phyloP scores from a whole-genome alignment of 2,113 vertebrate species.

The Mesitornis unicolor region DNA sequence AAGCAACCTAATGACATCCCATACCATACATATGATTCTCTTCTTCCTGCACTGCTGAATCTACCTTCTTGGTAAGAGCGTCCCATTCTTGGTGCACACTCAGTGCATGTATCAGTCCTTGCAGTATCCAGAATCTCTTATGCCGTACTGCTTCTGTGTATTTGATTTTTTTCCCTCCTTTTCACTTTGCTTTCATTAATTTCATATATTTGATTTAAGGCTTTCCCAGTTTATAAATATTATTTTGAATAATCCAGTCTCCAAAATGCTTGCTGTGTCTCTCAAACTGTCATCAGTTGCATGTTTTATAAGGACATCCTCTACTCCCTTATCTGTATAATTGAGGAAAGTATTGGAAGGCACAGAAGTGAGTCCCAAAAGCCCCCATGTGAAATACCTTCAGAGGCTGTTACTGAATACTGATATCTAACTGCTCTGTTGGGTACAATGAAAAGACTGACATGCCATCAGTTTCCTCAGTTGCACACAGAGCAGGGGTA shows the following conservation, averaged over 20 bases:
- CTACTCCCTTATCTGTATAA: not conserved
- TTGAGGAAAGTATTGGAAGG: not conserved
- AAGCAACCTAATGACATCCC: not conserved
- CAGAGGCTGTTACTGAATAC: not conserved
- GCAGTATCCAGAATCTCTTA: not conserved
- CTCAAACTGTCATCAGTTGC: not conserved
- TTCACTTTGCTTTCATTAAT: not conserved
- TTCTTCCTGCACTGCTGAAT: not conserved
- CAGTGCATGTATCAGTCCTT: not conserved
- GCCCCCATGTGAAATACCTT: not conserved
- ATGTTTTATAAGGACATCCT: not conserved
- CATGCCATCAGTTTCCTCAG: not conserved
- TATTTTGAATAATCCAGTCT: not conserved
- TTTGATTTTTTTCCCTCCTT: not conserved
- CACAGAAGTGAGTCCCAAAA: not conserved
- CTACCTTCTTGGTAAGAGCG: not conserved
- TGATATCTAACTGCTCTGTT: rapidly evolving
- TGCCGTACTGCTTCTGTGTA: not conserved
- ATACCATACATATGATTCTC: not conserved
- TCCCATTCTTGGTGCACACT: not conserved
- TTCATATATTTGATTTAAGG: not conserved
- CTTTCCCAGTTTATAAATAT: not conserved
- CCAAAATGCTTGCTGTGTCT: not conserved
- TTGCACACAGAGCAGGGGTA: not conserved
- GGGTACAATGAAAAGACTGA: not conserved